Percentiles rank a stretch among this genome's conserved stretches.
These are phyloP conservation scores for Anabas testudineus DNA, from an alignment of 2,797 vertebrate genomes.

Conservation along the genomic window DNA sequence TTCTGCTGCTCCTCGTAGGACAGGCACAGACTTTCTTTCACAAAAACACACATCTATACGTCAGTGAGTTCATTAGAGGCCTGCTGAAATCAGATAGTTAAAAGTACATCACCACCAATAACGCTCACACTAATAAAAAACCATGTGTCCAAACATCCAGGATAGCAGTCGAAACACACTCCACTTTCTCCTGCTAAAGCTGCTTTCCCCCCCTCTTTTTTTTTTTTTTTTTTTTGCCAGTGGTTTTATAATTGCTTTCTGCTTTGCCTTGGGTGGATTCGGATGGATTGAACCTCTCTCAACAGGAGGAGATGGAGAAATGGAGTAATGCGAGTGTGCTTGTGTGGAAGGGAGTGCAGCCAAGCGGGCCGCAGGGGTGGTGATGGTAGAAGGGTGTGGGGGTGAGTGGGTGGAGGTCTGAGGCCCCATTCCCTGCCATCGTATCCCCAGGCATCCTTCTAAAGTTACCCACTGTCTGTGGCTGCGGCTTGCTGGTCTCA, in stretches of 20 bases:
- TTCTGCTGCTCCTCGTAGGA: slow-evolving; percentile 62
- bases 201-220: slow-evolving; percentile 12
- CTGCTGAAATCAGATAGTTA: slow-evolving; percentile 39
- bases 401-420: slow-evolving; percentile 28
- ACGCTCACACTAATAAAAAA: background rate
- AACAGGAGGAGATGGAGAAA: slow-evolving; percentile 30
- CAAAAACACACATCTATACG: slow-evolving; percentile 23
- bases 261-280: slow-evolving; percentile 16
- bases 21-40: slow-evolving; percentile 26
- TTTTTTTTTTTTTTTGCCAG: slow-evolving; percentile 1
- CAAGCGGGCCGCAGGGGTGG: slow-evolving; percentile 13
- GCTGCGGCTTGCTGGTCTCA: slow-evolving; percentile 46
- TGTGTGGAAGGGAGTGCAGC: slow-evolving; percentile 6
- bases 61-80: slow-evolving; percentile 24
- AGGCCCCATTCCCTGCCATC: slow-evolving; percentile 46
- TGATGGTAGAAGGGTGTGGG: slow-evolving; percentile 3
- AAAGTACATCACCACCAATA: slow-evolving; percentile 16
- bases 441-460: slow-evolving; percentile 57
- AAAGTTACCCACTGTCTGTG: slow-evolving; percentile 68
- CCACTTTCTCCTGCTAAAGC: slow-evolving; percentile 14
- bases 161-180: slow-evolving; percentile 21
- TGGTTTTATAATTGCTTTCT: slow-evolving; percentile 23
- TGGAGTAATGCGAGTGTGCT: slow-evolving; percentile 18
- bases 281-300: slow-evolving; percentile 35
- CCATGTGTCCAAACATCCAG: slow-evolving; percentile 18